Percentiles rank a stretch among this genome's conserved stretches.
Evolutionary conservation across 2,113 vertebrate species (phyloP).

Genomic region (Psephotus haematonotus): DNA sequence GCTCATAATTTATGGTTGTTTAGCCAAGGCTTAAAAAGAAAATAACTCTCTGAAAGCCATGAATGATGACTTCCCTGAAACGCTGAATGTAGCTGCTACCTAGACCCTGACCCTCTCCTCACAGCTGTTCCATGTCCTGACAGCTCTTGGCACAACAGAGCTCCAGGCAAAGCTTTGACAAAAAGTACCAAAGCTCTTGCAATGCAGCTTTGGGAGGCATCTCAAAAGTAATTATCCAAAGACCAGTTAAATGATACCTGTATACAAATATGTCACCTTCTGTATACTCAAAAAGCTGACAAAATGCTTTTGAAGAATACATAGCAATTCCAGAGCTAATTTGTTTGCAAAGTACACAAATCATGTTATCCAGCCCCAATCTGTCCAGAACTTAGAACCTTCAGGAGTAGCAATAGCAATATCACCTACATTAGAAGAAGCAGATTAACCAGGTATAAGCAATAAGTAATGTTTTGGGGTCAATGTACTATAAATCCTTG

Average conservation of each 20-base stretch:
- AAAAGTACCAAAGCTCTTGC: background rate
- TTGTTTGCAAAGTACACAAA: background rate
- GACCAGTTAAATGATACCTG: background rate
- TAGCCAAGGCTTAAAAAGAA: background rate
- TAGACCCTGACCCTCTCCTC: background rate
- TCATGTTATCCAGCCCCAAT: background rate
- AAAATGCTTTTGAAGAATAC: background rate
- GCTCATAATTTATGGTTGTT: background rate
- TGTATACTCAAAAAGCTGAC: background rate
- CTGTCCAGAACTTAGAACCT: background rate
- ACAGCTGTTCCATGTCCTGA: background rate
- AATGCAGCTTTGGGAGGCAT: background rate
- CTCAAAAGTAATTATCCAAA: background rate
- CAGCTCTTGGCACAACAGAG: background rate
- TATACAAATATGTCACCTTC: background rate
- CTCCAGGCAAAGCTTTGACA: background rate
- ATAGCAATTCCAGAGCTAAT: background rate
- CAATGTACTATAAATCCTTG: background rate
- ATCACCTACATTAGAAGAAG: background rate
- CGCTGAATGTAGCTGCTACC: background rate
- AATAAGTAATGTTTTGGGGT: background rate
- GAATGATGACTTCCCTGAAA: conserved; percentile 53
- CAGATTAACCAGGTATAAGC: background rate
- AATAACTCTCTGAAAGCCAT: background rate
- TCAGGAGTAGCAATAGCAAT: background rate